Evolutionary conservation across 2,113 vertebrate genomes (phyloP).

Genomic region (Callopanchax toddi): DNA sequence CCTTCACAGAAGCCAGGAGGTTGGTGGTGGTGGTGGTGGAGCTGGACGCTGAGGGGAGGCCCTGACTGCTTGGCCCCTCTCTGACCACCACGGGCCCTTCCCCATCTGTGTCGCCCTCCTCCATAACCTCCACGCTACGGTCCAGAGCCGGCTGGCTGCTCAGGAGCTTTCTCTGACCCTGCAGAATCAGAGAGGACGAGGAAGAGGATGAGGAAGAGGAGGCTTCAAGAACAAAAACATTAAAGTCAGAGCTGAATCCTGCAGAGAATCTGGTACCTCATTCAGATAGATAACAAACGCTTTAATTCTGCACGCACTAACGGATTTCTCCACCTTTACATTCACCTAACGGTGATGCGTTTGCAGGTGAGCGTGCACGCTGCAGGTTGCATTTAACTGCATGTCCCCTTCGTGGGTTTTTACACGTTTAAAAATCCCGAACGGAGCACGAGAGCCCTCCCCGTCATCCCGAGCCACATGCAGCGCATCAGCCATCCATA

Average conservation of each 20-base stretch:
- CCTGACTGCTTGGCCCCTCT: constrained; percentile 47
- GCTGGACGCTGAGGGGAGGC: constrained; percentile 20
- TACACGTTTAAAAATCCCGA: no score
- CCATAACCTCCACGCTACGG: constrained; percentile 50
- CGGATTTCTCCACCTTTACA: neutral
- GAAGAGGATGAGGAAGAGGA: constrained; percentile 35
- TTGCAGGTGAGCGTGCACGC: constrained; percentile 39
- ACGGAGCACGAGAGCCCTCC: constrained; percentile 27
- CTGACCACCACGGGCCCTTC: constrained; percentile 56
- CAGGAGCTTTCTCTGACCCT: constrained; percentile 57
- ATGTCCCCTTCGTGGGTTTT: neutral
- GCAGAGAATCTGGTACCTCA: no score
- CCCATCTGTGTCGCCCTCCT: constrained; percentile 62
- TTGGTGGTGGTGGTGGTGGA: constrained; percentile 60
- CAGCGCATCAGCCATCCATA: constrained; percentile 29
- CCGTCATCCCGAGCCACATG: constrained; percentile 2
- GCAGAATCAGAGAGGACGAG: constrained; percentile 39
- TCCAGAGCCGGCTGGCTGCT: constrained; percentile 50
- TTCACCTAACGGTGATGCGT: neutral
- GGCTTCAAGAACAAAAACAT: neutral
- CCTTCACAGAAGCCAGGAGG: constrained; percentile 77
- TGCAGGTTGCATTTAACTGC: constrained; percentile 20
- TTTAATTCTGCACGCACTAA: neutral
- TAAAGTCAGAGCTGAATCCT: no score
- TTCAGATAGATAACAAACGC: constrained; percentile 21